These are phyloP conservation scores for Zaprionus ornatus DNA, from an alignment of 1,140 invertebrate species.

Conservation along the genomic window DNA sequence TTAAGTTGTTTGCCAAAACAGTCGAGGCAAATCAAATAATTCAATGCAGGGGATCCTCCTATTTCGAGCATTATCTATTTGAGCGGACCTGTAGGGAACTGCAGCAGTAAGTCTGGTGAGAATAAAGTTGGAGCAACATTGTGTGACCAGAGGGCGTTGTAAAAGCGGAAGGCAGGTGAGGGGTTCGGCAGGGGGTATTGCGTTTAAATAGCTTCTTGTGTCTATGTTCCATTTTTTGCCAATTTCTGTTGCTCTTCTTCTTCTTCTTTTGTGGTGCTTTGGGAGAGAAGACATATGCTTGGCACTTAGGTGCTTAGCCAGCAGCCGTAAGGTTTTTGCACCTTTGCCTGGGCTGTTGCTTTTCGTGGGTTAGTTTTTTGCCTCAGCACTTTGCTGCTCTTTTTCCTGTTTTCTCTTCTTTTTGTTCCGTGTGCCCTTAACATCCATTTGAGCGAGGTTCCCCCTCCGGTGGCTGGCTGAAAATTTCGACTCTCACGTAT, in stretches of 20 bases:
- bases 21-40: slow-evolving; percentile 17
- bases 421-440: background rate
- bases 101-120: background rate
- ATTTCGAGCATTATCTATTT: slow-evolving; percentile 17
- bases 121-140: slow-evolving; percentile 17
- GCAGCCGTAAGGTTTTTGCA: slow-evolving; percentile 39
- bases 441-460: slow-evolving; percentile 21
- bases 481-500: slow-evolving; percentile 46
- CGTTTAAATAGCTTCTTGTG: slow-evolving; percentile 25
- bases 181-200: background rate
- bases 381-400: background rate
- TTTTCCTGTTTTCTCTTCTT: background rate
- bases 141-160: background rate
- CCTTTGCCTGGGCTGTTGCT: slow-evolving; percentile 25
- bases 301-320: slow-evolving; percentile 65
- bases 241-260: slow-evolving; percentile 25
- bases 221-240: slow-evolving; percentile 22
- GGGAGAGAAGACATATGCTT: slow-evolving; percentile 63
- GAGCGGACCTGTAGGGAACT: background rate
- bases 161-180: background rate
- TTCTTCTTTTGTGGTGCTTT: slow-evolving; percentile 33
- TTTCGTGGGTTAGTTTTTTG: slow-evolving; percentile 33
- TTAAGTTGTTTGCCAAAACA: background rate
- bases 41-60: background rate
- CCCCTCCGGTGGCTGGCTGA: slow-evolving; percentile 3